A percentile compares a stretch with the other conserved stretches of the same genome.
These are phyloP conservation scores for Rhynchonycteris naso DNA, from an alignment of 2,797 vertebrate genomes.

Conservation along the genomic window DNA sequence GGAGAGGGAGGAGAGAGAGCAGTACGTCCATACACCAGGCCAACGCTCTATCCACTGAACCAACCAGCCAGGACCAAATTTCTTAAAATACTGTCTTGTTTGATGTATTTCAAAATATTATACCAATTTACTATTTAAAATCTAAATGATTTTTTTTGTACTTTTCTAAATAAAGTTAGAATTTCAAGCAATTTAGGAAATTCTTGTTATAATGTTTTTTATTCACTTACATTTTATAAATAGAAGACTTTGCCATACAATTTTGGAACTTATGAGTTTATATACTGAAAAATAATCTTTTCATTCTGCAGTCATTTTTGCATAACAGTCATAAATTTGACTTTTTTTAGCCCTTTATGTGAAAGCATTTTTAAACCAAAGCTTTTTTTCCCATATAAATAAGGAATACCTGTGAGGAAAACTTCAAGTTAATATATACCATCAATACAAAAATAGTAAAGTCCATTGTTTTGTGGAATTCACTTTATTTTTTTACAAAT, in stretches of 20 bases:
- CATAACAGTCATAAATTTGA: slow-evolving; percentile 2
- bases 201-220: slow-evolving; percentile 8
- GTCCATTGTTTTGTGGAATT: slow-evolving; percentile 9
- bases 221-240: slow-evolving; percentile 16
- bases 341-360: background rate
- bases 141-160: slow-evolving; percentile 28
- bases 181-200: slow-evolving; percentile 37
- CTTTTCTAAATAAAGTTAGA: background rate
- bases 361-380: slow-evolving; percentile 47
- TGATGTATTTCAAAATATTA: slow-evolving; percentile 11
- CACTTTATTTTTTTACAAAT: slow-evolving; percentile 5
- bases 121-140: background rate
- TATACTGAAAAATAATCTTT: background rate
- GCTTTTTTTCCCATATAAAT: background rate
- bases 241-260: background rate
- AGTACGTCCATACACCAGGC: too few species aligned
- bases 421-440: background rate
- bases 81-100: slow-evolving; percentile 69
- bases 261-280: slow-evolving; percentile 45
- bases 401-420: background rate
- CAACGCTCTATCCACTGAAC: too few species aligned
- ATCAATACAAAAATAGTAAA: slow-evolving; percentile 29
- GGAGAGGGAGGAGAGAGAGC: too few species aligned
- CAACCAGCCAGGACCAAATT: background rate
- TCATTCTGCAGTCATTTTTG: background rate